phyloP scores from a whole-genome alignment of 1,140 invertebrate species.

The Aplysia californica region DNA sequence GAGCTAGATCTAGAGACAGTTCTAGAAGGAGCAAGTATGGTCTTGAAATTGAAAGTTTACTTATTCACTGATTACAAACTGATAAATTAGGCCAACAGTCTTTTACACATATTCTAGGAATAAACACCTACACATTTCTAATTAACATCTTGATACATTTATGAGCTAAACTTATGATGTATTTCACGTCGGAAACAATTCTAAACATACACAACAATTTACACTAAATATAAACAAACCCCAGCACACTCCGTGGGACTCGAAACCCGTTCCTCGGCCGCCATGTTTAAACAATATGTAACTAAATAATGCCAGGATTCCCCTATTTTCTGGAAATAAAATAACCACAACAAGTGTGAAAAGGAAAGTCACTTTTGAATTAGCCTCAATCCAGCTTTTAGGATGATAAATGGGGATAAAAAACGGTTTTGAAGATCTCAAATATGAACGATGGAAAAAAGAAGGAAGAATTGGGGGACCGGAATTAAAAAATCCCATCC shows the following conservation, averaged over 20 bases:
- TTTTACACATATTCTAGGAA: too few relatives aligned
- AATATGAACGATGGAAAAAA: too few relatives aligned
- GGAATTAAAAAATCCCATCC: too few relatives aligned
- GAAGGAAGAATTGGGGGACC: too few relatives aligned
- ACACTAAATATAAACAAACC: slow-evolving; percentile 4
- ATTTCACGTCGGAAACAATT: neutral
- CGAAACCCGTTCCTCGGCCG: slow-evolving; percentile 5
- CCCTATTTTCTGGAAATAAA: neutral
- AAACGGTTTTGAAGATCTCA: too few relatives aligned
- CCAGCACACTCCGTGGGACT: neutral
- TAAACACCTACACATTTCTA: neutral
- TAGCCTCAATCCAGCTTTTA: neutral
- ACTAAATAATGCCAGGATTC: neutral
- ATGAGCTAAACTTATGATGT: neutral
- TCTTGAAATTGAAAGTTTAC: too few relatives aligned
- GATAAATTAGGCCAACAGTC: too few relatives aligned
- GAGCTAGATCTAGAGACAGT: too few relatives aligned
- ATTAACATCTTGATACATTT: neutral
- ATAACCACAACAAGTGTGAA: neutral
- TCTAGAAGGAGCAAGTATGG: too few relatives aligned
- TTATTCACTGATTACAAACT: too few relatives aligned
- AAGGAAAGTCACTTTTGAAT: neutral
- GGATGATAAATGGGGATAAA: neutral
- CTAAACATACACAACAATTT: neutral
- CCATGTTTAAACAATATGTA: slow-evolving; percentile 24